Base-by-base conservation (phyloP, 1,140 invertebrate genomes). In the Limonius californicus region DNA sequence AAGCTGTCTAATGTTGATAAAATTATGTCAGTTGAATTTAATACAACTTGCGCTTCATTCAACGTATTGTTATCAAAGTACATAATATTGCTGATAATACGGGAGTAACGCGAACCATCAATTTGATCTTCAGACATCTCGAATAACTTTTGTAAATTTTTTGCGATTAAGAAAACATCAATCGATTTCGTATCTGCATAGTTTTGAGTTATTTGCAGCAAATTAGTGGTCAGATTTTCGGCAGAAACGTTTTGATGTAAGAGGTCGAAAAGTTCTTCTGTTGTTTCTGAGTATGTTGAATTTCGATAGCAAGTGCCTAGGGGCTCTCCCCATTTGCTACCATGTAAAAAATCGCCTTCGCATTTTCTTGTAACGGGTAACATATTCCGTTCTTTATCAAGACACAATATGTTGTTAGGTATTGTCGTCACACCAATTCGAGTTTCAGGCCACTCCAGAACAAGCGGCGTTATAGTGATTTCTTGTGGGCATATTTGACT, bases 281-380 rank as follows among this genome's bases (percentile, higher is more conserved):
- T 23, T 15, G 20, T n/a, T 55, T 55, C 21, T 2, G 53, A 32
- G 14, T 32, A 12, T 2, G 2, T n/a, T 16, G 20, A 6, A 55
- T 55, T 30, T 6, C 3, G 3, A 19, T 18, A 14, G 27, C 53
- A 55, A 27, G 6, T n/a, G 3, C 53, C 53, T n/a, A 2, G 7
- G 8, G 9, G n/a, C 4, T 30, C 21, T 15, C 1, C 2, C 53
- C 53, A 55, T 30, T 3, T 23, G 6, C 6, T 23, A 4, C 53
- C 53, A 11, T 1, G 2, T 11, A 32, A 4, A 32, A 55, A 55
- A 55, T 55, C 27, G 9, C 53, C 53, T 8, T 1, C 18, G 20
- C 53, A 55, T 4, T 23, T 27, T 32, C 53, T 23, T 6, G 53
- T 55, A 27, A 55, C 53, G 1, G 53, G 53, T 11, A 32, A 30